These are phyloP conservation scores for Triplophysa rosa DNA, from an alignment of 2,113 vertebrate species.

Conservation along the genomic window DNA sequence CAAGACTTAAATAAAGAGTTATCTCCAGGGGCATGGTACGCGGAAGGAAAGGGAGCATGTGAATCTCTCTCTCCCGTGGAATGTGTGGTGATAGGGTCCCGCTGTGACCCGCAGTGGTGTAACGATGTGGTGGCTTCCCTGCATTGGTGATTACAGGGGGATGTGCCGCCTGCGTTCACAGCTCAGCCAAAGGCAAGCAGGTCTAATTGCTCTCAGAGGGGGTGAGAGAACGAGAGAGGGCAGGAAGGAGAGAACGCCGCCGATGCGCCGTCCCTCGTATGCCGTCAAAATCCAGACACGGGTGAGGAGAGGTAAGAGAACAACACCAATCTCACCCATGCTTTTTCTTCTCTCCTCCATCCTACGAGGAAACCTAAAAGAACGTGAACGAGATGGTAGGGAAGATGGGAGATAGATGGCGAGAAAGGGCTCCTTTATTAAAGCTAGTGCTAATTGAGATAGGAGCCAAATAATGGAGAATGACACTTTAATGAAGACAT, in stretches of 20 bases:
- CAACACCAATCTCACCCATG: conserved; percentile 25
- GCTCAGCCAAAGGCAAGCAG: conserved; percentile 65
- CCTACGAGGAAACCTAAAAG: background rate
- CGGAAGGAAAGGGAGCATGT: conserved; percentile 28
- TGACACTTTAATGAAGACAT: conserved; percentile 84
- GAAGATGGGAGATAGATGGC: conserved; percentile 48
- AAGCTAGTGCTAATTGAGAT: conserved; percentile 82
- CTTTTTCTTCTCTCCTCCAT: conserved; percentile 16
- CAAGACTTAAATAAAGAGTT: conserved; percentile 54
- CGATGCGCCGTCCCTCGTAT: conserved; percentile 48
- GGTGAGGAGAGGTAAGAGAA: conserved; percentile 9
- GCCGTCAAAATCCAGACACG: conserved; percentile 27
- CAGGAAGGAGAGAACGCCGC: conserved; percentile 44
- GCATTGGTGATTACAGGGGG: conserved; percentile 63
- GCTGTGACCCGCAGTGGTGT: conserved; percentile 57
- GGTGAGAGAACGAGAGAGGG: conserved; percentile 63
- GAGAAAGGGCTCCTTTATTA: conserved; percentile 75
- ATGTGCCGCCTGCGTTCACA: conserved; percentile 67
- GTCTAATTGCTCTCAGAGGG: conserved; percentile 82
- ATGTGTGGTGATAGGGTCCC: conserved; percentile 39
- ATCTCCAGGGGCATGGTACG: conserved; percentile 44
- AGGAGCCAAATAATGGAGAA: conserved; percentile 80
- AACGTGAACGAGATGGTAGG: conserved; percentile 55
- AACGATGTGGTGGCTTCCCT: conserved; percentile 54
- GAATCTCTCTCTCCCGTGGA: conserved; percentile 25